Conservation (phyloP, 2,113 vertebrate species). For the Paracanthobrama guichenoti region DNA sequence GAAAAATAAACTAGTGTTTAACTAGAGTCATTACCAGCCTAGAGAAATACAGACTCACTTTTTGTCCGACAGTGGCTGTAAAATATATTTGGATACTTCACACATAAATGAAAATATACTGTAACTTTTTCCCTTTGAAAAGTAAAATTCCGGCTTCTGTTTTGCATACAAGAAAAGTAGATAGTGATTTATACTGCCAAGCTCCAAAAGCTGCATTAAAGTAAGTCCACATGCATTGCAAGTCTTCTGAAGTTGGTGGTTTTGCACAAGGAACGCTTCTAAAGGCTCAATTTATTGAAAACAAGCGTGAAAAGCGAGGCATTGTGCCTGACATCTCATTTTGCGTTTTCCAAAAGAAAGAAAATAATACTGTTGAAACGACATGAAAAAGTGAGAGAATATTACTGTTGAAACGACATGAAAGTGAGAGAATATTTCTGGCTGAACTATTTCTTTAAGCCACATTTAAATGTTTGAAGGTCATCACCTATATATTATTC, state of each 20-base stretch:
- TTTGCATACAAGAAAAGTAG: neutral
- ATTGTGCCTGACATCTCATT: slow-evolving; percentile 2
- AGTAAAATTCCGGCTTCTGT: neutral
- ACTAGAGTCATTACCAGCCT: neutral
- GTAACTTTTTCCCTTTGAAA: neutral
- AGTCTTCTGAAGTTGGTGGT: neutral
- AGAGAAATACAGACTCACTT: neutral
- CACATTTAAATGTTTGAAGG: neutral
- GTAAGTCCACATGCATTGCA: neutral
- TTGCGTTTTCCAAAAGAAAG: neutral
- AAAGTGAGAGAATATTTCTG: slow-evolving; percentile 12
- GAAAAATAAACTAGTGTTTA: neutral
- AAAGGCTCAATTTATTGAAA: slow-evolving; percentile 9
- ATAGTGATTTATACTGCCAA: neutral
- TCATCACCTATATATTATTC: neutral
- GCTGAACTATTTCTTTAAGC: neutral
- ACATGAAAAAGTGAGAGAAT: slow-evolving; percentile 13
- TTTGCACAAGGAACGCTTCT: neutral
- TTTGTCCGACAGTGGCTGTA: neutral
- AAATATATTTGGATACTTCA: neutral
- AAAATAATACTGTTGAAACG: neutral
- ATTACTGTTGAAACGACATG: neutral
- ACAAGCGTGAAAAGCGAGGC: neutral
- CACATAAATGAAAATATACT: neutral
- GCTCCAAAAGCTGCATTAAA: neutral